Conservation (phyloP, 2,888 invertebrate genomes). For the Leucoma salicis region DNA sequence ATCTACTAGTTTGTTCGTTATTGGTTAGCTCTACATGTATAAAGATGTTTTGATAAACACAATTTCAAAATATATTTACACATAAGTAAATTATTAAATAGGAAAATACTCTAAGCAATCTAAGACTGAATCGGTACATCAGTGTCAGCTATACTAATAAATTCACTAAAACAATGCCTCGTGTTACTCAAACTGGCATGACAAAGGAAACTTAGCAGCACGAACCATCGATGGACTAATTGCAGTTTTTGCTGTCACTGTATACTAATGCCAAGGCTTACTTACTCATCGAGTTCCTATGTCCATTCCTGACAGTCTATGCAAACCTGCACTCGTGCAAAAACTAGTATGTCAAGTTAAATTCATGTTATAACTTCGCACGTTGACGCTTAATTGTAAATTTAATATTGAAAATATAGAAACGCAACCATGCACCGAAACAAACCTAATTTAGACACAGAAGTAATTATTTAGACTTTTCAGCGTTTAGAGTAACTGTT, state of each 20-base stretch:
- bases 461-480: constrained; percentile 30
- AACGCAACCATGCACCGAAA: constrained; percentile 50
- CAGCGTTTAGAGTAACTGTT: constrained; percentile 45
- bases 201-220: constrained; percentile 72
- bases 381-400: constrained; percentile 46
- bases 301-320: constrained; percentile 71
- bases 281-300: constrained; percentile 76
- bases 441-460: constrained; percentile 58
- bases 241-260: constrained; percentile 71
- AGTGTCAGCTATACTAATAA: constrained; percentile 60
- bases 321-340: constrained; percentile 65
- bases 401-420: constrained; percentile 34
- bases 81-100: constrained; percentile 14
- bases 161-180: constrained; percentile 74
- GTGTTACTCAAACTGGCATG: constrained; percentile 58
- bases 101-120: constrained; percentile 30
- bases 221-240: constrained; percentile 68
- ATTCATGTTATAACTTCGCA: constrained; percentile 50
- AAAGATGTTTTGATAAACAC: background rate
- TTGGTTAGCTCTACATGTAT: constrained; percentile 26
- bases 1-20: too few species aligned
- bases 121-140: constrained; percentile 38
- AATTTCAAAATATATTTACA: constrained; percentile 5
- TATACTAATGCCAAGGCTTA: constrained; percentile 73
- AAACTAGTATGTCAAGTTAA: constrained; percentile 58